A percentile compares a stretch with the other conserved stretches of the same genome.
Conservation (phyloP, 2,888 invertebrate species). For the Zygogramma bicolorata region DNA sequence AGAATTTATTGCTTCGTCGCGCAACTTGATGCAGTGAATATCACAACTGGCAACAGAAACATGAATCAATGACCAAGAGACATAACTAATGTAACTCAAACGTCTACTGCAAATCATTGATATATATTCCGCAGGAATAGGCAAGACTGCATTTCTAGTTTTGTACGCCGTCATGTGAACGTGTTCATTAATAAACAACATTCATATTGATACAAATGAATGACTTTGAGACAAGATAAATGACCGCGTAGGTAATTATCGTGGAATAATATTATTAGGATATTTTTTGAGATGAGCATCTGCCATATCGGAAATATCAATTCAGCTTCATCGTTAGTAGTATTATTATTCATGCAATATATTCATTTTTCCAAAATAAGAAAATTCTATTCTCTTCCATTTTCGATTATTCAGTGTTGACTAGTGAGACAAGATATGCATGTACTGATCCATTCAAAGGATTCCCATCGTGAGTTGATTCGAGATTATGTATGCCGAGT, state of each 20-base stretch:
- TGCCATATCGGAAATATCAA: background rate
- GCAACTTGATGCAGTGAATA: background rate
- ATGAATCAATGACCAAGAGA: background rate
- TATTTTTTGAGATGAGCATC: background rate
- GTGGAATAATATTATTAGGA: background rate
- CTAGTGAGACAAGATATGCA: no score
- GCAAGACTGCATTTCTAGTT: background rate
- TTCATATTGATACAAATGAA: background rate
- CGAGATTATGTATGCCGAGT: no score
- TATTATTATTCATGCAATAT: background rate
- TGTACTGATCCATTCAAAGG: no score
- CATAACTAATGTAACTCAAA: background rate
- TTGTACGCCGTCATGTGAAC: background rate
- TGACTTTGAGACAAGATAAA: background rate
- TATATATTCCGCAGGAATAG: no score
- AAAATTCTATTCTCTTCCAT: no score
- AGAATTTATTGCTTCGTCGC: no score
- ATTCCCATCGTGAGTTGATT: no score
- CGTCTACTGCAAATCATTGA: background rate
- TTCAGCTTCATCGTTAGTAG: background rate
- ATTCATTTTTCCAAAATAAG: no score
- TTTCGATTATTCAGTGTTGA: no score
- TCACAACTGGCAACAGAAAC: background rate
- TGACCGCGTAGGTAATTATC: background rate
- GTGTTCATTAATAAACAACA: background rate